Conservation (phyloP, 2,113 vertebrate species). For the Thamnophis sirtalis region DNA sequence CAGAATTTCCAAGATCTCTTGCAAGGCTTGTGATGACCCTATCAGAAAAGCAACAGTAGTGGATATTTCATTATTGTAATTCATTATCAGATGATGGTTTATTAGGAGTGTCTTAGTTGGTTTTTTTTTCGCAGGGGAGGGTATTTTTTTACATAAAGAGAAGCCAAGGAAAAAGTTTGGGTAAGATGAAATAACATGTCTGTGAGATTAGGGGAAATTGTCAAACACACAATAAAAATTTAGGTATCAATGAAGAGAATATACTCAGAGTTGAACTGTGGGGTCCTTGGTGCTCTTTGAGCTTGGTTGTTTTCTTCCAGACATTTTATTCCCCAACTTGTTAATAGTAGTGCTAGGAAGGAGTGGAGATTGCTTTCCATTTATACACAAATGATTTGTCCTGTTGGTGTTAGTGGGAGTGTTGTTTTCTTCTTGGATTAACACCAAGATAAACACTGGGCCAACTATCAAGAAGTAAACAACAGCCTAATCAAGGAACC, state of each 20-base stretch:
- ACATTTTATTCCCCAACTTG: too few relatives aligned
- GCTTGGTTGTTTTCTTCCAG: too few relatives aligned
- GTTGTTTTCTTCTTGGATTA: too few relatives aligned
- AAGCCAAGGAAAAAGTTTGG: constrained; percentile 15
- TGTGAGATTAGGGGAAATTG: not conserved
- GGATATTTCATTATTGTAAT: not conserved
- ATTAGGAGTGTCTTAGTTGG: not conserved
- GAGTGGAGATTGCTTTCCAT: too few relatives aligned
- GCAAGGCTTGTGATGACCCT: constrained; percentile 2
- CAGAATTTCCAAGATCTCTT: not conserved
- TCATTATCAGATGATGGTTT: not conserved
- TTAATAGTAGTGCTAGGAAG: too few relatives aligned
- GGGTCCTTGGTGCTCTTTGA: too few relatives aligned
- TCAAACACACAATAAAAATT: not conserved
- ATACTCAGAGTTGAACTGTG: too few relatives aligned
- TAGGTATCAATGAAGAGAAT: not conserved
- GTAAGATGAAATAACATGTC: not conserved
- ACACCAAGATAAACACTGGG: too few relatives aligned
- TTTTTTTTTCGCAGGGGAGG: not conserved
- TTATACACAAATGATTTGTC: too few relatives aligned
- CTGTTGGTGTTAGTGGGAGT: too few relatives aligned
- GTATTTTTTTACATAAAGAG: not conserved
- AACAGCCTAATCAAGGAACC: not conserved
- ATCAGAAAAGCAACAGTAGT: not conserved
- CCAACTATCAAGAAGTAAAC: not conserved